These are phyloP conservation scores for Oscheius onirici DNA, from an alignment of 2,888 invertebrate genomes.

Conservation along the genomic window DNA sequence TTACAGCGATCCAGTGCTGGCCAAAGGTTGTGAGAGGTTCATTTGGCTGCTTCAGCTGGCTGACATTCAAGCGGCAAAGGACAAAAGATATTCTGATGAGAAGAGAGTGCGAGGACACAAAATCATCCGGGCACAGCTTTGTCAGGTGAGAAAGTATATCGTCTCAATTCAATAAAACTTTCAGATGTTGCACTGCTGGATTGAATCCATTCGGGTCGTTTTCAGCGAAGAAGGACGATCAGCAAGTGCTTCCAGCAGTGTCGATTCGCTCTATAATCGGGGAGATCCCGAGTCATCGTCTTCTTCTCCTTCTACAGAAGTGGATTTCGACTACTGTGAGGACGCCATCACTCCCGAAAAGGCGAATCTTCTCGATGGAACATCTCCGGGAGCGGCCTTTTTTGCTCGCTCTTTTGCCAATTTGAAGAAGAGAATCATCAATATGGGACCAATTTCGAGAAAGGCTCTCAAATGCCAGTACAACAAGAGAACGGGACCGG, in stretches of 20 bases:
- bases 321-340: conserved; percentile 31
- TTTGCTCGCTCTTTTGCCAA: conserved; percentile 39
- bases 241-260: conserved; percentile 34
- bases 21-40: conserved; percentile 51
- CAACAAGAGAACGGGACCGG: conserved; percentile 25
- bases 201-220: conserved; percentile 47
- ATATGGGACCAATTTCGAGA: conserved; percentile 37
- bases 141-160: conserved; percentile 8
- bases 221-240: conserved; percentile 41
- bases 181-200: conserved; percentile 49
- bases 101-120: conserved; percentile 28
- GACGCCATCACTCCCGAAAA: conserved; percentile 32
- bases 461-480: conserved; percentile 31
- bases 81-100: conserved; percentile 6
- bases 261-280: conserved; percentile 35
- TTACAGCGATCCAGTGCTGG: conserved; percentile 45
- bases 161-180: background rate
- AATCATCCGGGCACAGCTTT: conserved; percentile 36
- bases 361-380: conserved; percentile 34
- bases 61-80: conserved; percentile 43
- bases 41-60: conserved; percentile 52
- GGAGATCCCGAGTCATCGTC: background rate
- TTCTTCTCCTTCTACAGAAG: conserved; percentile 10
- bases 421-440: conserved; percentile 34
- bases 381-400: conserved; percentile 38